Conservation (phyloP, 2,888 invertebrate genomes). For the Agrotis segetum region DNA sequence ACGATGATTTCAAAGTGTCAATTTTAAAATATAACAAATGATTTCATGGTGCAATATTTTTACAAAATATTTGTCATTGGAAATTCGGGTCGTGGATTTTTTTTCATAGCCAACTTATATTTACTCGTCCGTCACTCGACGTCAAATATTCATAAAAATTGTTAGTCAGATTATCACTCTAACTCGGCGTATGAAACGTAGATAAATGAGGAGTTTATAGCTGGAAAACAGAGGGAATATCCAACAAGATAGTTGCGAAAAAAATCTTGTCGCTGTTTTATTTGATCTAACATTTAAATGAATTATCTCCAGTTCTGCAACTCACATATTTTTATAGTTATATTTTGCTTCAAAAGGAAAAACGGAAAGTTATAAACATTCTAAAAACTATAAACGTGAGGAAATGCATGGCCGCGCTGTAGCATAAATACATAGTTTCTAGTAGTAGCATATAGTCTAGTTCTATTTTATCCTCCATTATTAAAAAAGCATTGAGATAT, state of each 20-base stretch:
- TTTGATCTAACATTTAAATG: neutral
- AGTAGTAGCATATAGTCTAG: too few relatives aligned
- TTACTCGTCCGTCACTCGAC: neutral
- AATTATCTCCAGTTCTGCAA: neutral
- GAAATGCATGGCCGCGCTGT: neutral
- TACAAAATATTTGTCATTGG: neutral
- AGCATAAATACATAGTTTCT: too few relatives aligned
- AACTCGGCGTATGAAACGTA: neutral
- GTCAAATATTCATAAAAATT: constrained; percentile 10
- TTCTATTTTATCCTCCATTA: neutral
- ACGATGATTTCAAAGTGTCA: neutral
- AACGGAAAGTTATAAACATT: constrained; percentile 2
- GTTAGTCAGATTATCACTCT: constrained; percentile 9
- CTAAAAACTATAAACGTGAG: neutral
- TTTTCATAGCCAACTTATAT: constrained; percentile 6
- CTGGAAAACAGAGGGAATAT: constrained; percentile 15
- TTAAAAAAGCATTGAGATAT: neutral
- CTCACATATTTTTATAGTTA: neutral
- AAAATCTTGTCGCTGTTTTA: neutral
- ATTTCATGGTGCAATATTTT: constrained; percentile 4
- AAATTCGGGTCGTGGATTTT: constrained; percentile 13
- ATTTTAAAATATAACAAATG: neutral
- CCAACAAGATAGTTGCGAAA: neutral
- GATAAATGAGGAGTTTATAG: constrained; percentile 1
- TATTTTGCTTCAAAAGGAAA: neutral